Evolutionary conservation across 37 sponge, comb jelly and placozoan species (phyloP), one percentile per base, ranked within the genome.

Genomic region (Chondrosia reniformis): DNA sequence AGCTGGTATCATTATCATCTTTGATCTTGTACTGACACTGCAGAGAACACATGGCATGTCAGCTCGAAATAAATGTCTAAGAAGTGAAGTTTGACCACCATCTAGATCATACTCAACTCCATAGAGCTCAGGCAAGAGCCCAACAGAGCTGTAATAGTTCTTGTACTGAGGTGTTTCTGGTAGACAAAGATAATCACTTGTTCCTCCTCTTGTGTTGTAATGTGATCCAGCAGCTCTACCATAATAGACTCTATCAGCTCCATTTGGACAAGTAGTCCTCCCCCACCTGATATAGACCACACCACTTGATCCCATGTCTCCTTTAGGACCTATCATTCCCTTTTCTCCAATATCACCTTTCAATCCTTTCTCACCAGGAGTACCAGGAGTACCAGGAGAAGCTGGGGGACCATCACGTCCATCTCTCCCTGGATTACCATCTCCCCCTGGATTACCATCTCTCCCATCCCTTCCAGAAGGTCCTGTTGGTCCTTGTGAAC

Each of bases 1-100:
- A 57, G 77, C 57, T 30, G 77, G 77, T 39, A 57, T 25, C 33
- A 41, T 77, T 21, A 77, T 34, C 31, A 77, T 40, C 2, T 25
- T 57, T 10, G 59, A 34, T 34, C 37, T 55, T 3, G 58, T 57
- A 27, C n/a, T 37, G 7, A 40, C 34, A n/a, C 58, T 36, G 59
- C 77, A 77, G 77, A 77, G 41, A 2, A 42, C 77, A 57, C 77
- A 77, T 0, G 77, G 62, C 43, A 77, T 77, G 59, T 77, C 37
- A 41, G 59, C 39, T 8, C 58, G 1, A 37, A 57, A 3, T 36
- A 57, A 41, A 77, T 56, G 21, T 4, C 37, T 77, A 2, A 77
- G 40, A 27, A 62, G 77, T 39, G 72, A 10, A 24, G 72, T 43
- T 21, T 41, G 39, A 4, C 77, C 77, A 33, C 6, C 4, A 19